Conservation (phyloP, 2,113 vertebrate species). For the Capreolus pygargus region DNA sequence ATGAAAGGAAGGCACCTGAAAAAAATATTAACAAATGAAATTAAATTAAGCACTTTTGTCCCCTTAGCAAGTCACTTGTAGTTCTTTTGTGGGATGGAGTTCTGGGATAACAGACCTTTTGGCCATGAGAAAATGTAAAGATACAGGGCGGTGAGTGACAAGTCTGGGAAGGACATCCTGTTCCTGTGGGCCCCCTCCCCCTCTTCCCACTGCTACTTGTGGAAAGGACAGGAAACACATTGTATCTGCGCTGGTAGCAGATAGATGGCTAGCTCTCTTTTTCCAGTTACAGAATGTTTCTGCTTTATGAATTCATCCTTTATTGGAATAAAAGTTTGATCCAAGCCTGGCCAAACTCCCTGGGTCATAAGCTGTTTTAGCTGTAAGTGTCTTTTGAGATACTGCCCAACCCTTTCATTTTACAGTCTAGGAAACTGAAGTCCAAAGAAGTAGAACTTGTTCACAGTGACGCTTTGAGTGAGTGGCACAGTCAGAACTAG, state of each 20-base stretch:
- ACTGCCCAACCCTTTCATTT: conserved; percentile 9
- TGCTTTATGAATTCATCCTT: conserved; percentile 57
- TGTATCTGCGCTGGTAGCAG: conserved; percentile 58
- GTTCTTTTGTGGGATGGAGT: neutral
- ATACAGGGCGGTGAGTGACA: conserved; percentile 9
- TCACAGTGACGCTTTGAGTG: conserved; percentile 17
- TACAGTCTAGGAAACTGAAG: conserved; percentile 37
- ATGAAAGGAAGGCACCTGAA: neutral
- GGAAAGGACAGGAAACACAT: conserved; percentile 70
- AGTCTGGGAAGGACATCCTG: conserved; percentile 62
- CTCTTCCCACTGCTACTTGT: conserved; percentile 26
- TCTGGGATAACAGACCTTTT: neutral
- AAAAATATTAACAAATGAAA: neutral
- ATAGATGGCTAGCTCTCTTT: conserved; percentile 27
- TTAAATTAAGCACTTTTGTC: neutral
- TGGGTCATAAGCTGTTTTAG: conserved; percentile 39
- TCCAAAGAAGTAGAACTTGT: conserved; percentile 15
- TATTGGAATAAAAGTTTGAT: conserved; percentile 48
- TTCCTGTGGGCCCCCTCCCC: neutral
- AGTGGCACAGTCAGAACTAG: neutral
- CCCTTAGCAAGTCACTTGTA: neutral
- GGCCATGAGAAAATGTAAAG: neutral
- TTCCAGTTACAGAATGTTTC: conserved; percentile 23
- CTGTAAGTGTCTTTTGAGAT: conserved; percentile 36
- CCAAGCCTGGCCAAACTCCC: conserved; percentile 4